phyloP scores from a whole-genome alignment of 2,797 vertebrate species.

The Tolypeutes matacus region DNA sequence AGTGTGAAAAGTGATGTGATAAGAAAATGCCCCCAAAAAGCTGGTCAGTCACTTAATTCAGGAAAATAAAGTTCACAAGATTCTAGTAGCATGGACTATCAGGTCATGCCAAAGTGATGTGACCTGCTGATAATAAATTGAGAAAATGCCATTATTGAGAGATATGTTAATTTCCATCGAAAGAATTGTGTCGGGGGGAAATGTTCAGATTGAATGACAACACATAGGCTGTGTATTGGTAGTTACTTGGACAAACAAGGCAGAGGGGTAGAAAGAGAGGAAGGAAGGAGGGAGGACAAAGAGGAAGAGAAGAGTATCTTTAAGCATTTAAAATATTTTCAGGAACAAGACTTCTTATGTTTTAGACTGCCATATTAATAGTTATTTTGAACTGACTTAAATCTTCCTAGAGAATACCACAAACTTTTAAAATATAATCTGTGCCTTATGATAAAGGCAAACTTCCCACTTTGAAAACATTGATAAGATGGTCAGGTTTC shows the following conservation, averaged over 20 bases:
- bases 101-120: neutral
- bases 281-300: neutral
- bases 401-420: neutral
- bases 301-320: neutral
- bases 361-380: neutral
- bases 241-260: neutral
- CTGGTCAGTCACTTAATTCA: neutral
- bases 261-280: neutral
- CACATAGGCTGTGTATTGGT: neutral
- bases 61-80: slow-evolving; percentile 14
- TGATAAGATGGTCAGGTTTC: neutral
- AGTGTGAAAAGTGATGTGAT: neutral
- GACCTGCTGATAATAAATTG: neutral
- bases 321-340: slow-evolving; percentile 48
- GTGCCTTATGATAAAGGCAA: neutral
- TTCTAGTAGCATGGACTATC: neutral
- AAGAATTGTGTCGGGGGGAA: slow-evolving; percentile 32
- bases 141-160: slow-evolving; percentile 20
- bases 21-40: neutral
- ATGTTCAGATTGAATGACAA: neutral
- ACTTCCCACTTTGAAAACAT: neutral
- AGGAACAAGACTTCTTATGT: neutral
- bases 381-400: slow-evolving; percentile 34
- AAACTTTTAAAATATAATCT: slow-evolving; percentile 7
- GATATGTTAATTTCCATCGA: neutral